A percentile compares a stretch with the other conserved stretches of the same genome.
These are phyloP conservation scores for Siniperca knerii DNA, from an alignment of 2,113 vertebrate species.

Conservation along the genomic window DNA sequence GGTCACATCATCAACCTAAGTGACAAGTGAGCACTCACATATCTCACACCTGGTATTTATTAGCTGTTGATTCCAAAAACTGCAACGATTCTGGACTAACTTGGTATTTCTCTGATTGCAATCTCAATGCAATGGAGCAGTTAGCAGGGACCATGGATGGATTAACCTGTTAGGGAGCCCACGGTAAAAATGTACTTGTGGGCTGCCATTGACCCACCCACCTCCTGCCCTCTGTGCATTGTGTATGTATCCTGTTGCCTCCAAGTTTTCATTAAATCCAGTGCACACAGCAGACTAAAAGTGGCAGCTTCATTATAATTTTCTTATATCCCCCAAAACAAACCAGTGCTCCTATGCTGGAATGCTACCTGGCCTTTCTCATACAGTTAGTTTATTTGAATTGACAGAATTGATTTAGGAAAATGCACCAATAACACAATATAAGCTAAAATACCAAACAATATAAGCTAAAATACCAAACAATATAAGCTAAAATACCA, in stretches of 20 bases:
- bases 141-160: background rate
- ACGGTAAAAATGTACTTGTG: background rate
- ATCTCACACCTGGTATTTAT: constrained; percentile 9
- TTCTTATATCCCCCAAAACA: constrained; percentile 13
- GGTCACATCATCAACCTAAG: background rate
- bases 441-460: background rate
- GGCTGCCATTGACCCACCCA: background rate
- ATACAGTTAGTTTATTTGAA: background rate
- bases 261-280: constrained; percentile 19
- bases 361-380: background rate
- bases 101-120: background rate
- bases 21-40: background rate
- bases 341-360: too few species aligned
- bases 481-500: background rate
- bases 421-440: background rate
- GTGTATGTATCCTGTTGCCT: background rate
- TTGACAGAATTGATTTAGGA: background rate
- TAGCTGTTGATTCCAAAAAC: background rate
- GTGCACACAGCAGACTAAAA: constrained; percentile 8
- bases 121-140: background rate
- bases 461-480: background rate
- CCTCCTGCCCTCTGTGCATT: background rate
- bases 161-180: background rate
- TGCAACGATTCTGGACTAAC: background rate
- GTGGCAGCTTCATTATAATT: constrained; percentile 19